These are phyloP conservation scores for Eupsilia transversa DNA, from an alignment of 2,888 invertebrate species.

Conservation along the genomic window DNA sequence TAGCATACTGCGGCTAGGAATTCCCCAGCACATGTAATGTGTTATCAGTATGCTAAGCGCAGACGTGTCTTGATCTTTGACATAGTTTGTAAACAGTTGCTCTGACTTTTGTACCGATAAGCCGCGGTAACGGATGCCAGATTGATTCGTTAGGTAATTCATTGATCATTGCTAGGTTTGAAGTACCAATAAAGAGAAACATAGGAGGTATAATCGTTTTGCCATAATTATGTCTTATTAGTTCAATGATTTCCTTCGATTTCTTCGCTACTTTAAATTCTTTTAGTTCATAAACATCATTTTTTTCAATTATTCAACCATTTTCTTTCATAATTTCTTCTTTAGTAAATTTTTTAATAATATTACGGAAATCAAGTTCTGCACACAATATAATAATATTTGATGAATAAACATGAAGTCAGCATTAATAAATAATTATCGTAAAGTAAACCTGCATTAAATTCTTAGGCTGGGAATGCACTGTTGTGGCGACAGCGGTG, in stretches of 20 bases:
- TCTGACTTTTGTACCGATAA: slow-evolving; percentile 30
- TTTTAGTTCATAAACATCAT: neutral
- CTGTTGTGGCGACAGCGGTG: slow-evolving; percentile 40
- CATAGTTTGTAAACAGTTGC: slow-evolving; percentile 48
- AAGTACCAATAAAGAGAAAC: neutral
- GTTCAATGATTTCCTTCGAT: neutral
- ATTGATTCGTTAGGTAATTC: neutral
- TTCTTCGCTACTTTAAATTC: neutral
- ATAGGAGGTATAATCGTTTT: neutral
- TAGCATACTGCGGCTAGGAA: slow-evolving; percentile 46
- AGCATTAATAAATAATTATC: slow-evolving; percentile 43
- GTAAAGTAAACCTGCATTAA: slow-evolving; percentile 41
- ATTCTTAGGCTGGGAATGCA: slow-evolving; percentile 50
- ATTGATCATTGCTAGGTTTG: neutral
- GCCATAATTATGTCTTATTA: neutral
- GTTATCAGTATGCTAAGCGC: slow-evolving; percentile 41
- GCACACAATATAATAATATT: slow-evolving; percentile 27
- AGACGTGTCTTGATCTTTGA: slow-evolving; percentile 55
- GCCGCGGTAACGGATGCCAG: slow-evolving; percentile 14
- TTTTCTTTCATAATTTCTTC: neutral
- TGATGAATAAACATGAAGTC: slow-evolving; percentile 40
- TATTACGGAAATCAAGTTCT: slow-evolving; percentile 3
- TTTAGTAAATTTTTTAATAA: too few species aligned
- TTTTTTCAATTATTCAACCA: neutral
- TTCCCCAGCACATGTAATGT: slow-evolving; percentile 43